A percentile compares a stretch with the other conserved stretches of the same genome.
Evolutionary conservation across 2,888 invertebrate genomes (phyloP).

Genomic region (Pharmacophagus antenor): DNA sequence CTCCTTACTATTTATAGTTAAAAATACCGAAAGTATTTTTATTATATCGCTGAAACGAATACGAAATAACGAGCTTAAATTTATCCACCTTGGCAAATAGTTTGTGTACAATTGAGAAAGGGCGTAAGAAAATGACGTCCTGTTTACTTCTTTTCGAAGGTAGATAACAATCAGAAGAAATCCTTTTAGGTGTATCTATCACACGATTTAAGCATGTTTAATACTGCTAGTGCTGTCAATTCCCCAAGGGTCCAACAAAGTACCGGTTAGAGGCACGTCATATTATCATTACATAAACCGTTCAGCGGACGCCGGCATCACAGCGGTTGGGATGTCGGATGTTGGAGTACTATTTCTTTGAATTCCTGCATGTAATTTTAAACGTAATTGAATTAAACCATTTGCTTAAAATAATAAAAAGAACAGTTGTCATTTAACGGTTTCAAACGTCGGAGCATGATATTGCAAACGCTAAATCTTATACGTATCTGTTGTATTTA

Average conservation of each 20-base stretch:
- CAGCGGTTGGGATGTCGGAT: constrained; percentile 35
- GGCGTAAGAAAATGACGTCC: too few relatives aligned
- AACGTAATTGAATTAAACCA: constrained; percentile 7
- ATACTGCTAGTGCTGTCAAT: constrained; percentile 15
- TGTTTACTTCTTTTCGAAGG: too few relatives aligned
- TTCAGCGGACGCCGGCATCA: constrained; percentile 38
- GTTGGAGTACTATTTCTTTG: constrained; percentile 24
- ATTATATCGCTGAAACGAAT: too few relatives aligned
- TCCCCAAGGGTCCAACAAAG: constrained; percentile 9
- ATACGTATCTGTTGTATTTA: neutral
- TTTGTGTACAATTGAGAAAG: neutral
- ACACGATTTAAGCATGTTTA: constrained; percentile 18
- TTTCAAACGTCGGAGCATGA: neutral
- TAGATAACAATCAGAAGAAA: neutral
- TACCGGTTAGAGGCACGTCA: constrained; percentile 17
- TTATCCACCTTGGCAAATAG: neutral
- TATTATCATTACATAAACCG: constrained; percentile 31
- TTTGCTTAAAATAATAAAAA: constrained; percentile 4
- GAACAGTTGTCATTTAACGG: neutral
- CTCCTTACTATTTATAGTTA: too few relatives aligned
- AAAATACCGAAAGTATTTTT: too few relatives aligned
- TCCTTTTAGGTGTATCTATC: constrained; percentile 7
- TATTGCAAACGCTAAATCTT: too few relatives aligned
- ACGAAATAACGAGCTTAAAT: too few relatives aligned
- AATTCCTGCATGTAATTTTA: constrained; percentile 25